Percentiles rank a stretch among this genome's conserved stretches.
Evolutionary conservation across 2,888 invertebrate species (phyloP).

Genomic region (Aporophyla nigra): DNA sequence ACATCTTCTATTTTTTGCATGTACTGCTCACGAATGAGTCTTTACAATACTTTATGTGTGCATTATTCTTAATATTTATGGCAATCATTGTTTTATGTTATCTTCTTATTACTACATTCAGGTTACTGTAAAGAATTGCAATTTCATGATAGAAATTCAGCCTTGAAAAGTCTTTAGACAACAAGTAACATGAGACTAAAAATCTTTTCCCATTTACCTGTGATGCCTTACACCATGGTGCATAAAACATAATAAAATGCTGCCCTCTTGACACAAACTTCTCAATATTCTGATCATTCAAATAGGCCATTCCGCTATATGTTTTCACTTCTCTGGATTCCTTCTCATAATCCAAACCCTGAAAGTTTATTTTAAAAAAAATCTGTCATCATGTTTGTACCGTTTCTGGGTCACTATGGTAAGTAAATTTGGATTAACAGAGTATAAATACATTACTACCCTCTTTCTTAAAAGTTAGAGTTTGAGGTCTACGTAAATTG

Average conservation of each 20-base stretch:
- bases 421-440: not conserved
- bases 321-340: constrained; percentile 88
- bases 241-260: constrained; percentile 97
- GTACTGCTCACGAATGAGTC: not conserved
- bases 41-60: constrained; percentile 7
- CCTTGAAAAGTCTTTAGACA: not conserved
- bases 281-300: constrained; percentile 94
- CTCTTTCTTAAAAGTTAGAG: not conserved
- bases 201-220: constrained; percentile 88
- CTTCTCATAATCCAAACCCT: constrained; percentile 71
- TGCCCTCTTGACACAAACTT: constrained; percentile 93
- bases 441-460: not conserved
- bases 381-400: not conserved
- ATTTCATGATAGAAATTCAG: constrained; percentile 3
- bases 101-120: not conserved
- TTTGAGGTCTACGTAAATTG: not conserved
- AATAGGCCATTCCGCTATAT: constrained; percentile 92
- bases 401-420: not conserved
- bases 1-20: not conserved
- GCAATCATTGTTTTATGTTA: constrained; percentile 1
- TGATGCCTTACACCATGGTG: constrained; percentile 97
- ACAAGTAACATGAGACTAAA: not conserved
- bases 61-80: constrained; percentile 11
- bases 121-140: constrained; percentile 14
- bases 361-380: constrained; percentile 46